Evolutionary conservation across 2,888 invertebrate species (phyloP).

Genomic region (Pinctada fucata): DNA sequence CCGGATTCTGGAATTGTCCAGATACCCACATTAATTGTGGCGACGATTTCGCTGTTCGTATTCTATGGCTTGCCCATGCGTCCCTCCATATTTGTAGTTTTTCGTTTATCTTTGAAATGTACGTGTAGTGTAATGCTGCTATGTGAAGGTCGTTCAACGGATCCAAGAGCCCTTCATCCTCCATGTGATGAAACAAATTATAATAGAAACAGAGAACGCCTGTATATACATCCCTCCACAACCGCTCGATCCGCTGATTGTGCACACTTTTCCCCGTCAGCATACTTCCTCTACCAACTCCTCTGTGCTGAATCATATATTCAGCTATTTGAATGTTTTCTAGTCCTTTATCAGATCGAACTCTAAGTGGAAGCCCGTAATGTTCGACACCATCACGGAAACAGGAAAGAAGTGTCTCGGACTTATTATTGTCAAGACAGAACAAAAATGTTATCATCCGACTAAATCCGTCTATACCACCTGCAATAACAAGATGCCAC

Average conservation of each 20-base stretch:
- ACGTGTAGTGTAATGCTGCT: constrained; percentile 32
- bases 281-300: constrained; percentile 19
- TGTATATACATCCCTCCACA: constrained; percentile 45
- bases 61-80: neutral
- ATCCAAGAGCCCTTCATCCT: constrained; percentile 40
- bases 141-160: constrained; percentile 33
- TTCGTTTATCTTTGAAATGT: neutral
- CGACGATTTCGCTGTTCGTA: neutral
- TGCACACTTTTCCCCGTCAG: constrained; percentile 33
- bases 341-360: constrained; percentile 40
- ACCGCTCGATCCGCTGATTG: constrained; percentile 41
- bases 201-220: constrained; percentile 40
- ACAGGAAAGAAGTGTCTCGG: constrained; percentile 32
- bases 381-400: constrained; percentile 23
- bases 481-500: constrained; percentile 35
- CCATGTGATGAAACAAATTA: constrained; percentile 45
- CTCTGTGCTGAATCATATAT: constrained; percentile 27
- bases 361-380: constrained; percentile 35
- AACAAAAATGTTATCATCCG: constrained; percentile 30
- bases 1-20: constrained; percentile 11
- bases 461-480: constrained; percentile 38
- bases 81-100: constrained; percentile 1
- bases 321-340: constrained; percentile 40
- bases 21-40: constrained; percentile 3
- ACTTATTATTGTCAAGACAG: constrained; percentile 37